phyloP scores from a whole-genome alignment of 2,113 vertebrate genomes.

The Leptobrachium ailaonicum region DNA sequence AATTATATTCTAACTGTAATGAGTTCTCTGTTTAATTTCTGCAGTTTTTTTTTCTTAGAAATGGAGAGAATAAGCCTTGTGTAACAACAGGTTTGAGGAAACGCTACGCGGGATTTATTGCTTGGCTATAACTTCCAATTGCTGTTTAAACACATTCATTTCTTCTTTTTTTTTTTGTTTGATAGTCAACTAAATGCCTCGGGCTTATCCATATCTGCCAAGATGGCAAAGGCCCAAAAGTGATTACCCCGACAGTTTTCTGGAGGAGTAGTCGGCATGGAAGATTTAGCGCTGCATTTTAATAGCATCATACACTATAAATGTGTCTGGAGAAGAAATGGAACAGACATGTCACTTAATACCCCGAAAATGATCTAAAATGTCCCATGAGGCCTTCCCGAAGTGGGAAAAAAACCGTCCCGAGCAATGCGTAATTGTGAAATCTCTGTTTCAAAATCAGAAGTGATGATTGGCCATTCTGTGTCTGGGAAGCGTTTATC shows the following conservation, averaged over 20 bases:
- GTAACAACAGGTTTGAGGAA: constrained; percentile 77
- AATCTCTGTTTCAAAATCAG: constrained; percentile 25
- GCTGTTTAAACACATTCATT: constrained; percentile 79
- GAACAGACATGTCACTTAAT: constrained; percentile 48
- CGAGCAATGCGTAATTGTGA: neutral
- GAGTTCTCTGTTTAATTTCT: constrained; percentile 65
- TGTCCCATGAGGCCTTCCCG: constrained; percentile 19
- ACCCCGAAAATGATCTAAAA: constrained; percentile 43
- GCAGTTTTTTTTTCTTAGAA: constrained; percentile 62
- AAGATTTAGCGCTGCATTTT: constrained; percentile 61
- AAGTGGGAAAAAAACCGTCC: constrained; percentile 19
- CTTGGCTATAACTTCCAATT: constrained; percentile 80
- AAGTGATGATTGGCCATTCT: neutral
- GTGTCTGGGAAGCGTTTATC: constrained; percentile 26
- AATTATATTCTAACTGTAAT: constrained; percentile 64
- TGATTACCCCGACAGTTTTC: constrained; percentile 68
- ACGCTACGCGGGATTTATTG: constrained; percentile 80
- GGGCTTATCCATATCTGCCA: constrained; percentile 70
- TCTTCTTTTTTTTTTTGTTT: constrained; percentile 70
- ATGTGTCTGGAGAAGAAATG: constrained; percentile 46
- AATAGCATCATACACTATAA: constrained; percentile 50
- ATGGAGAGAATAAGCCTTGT: constrained; percentile 71
- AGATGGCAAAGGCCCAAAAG: constrained; percentile 72
- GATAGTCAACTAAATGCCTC: constrained; percentile 71
- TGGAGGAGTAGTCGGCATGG: constrained; percentile 58